A percentile compares a stretch with the other conserved stretches of the same genome.
phyloP scores from a whole-genome alignment of 2,888 invertebrate species.

The Dicyrtoma fusca region DNA sequence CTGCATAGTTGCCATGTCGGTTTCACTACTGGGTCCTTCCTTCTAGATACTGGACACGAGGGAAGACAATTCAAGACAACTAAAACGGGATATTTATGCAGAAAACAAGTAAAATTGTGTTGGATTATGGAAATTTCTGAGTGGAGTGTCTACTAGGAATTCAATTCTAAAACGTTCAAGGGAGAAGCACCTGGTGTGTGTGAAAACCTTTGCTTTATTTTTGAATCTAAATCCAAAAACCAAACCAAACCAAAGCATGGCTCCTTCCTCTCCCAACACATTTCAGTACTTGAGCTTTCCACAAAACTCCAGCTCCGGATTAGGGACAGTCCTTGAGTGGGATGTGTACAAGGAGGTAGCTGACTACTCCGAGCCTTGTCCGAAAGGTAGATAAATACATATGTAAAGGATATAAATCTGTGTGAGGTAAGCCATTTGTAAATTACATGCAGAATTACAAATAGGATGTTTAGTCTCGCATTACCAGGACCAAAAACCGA shows the following conservation, averaged over 20 bases:
- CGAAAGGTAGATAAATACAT: no score
- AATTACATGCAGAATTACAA: conserved; percentile 8
- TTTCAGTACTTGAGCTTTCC: no score
- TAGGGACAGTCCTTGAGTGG: no score
- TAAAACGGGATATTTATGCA: no score
- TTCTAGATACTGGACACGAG: not conserved
- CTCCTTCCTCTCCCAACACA: no score
- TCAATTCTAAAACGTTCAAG: conserved; percentile 1
- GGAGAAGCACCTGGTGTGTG: not conserved
- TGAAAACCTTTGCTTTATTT: not conserved
- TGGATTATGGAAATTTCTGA: conserved; percentile 14
- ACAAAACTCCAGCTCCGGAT: no score
- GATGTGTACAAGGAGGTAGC: no score
- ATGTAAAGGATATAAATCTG: not conserved
- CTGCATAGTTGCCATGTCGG: no score
- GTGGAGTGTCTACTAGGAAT: not conserved
- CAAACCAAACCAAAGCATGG: no score
- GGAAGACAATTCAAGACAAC: not conserved
- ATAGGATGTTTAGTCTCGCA: conserved; percentile 17
- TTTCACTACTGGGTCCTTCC: conserved; percentile 2
- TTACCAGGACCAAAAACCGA: not conserved
- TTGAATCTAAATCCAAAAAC: no score
- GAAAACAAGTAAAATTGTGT: not conserved
- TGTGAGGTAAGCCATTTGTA: conserved; percentile 5
- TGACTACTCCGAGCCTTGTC: no score